These are phyloP conservation scores for Cephus rjabovi DNA, from an alignment of 2,888 invertebrate species.

Conservation along the genomic window DNA sequence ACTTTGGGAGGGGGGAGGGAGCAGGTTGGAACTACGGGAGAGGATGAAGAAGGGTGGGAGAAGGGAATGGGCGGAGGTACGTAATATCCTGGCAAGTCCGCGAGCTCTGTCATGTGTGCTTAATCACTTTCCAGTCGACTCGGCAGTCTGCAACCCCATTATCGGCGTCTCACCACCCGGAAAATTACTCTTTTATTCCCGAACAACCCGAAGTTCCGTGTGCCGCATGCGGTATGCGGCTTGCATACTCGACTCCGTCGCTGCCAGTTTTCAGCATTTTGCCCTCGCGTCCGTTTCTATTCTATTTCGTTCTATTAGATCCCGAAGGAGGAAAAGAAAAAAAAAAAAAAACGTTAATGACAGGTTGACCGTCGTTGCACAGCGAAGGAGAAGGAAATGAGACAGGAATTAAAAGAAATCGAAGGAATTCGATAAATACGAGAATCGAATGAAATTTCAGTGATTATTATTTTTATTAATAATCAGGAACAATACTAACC, in stretches of 20 bases:
- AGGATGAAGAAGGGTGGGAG: conserved; percentile 21
- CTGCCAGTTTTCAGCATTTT: background rate
- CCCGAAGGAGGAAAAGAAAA: conserved; percentile 18
- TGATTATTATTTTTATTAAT: background rate
- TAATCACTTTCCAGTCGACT: conserved; percentile 67
- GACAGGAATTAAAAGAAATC: background rate
- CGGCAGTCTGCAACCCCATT: conserved; percentile 65
- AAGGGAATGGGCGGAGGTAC: conserved; percentile 43
- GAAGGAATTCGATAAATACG: background rate
- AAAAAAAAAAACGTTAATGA: conserved; percentile 2
- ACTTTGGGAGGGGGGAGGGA: conserved; percentile 6
- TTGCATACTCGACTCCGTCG: conserved; percentile 3
- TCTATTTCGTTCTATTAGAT: conserved; percentile 45
- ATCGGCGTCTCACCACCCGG: conserved; percentile 65
- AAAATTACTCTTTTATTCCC: conserved; percentile 66
- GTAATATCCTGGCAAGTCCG: conserved; percentile 64
- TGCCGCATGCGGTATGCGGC: conserved; percentile 26
- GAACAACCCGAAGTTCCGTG: conserved; percentile 54
- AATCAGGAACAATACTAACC: background rate
- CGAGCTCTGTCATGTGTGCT: conserved; percentile 64
- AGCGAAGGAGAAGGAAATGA: background rate
- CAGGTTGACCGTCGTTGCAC: background rate
- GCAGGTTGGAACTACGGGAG: conserved; percentile 15
- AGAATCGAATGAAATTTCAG: background rate
- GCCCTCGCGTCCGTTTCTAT: background rate